These are phyloP conservation scores for Rhizomys pruinosus DNA, from an alignment of 2,113 vertebrate genomes.

Conservation along the genomic window DNA sequence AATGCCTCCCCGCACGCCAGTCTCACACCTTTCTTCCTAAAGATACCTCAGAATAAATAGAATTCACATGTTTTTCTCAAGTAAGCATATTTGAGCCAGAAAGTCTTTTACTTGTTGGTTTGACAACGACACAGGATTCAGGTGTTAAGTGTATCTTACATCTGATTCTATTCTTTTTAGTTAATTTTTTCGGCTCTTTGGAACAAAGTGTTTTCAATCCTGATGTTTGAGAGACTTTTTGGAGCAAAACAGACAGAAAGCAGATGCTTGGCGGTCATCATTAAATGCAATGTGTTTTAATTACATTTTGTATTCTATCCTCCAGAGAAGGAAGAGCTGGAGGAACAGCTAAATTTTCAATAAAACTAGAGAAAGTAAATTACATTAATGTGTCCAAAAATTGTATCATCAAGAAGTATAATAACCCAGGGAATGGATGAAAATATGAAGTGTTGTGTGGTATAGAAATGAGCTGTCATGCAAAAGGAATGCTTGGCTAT, in stretches of 20 bases:
- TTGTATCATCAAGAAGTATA: neutral
- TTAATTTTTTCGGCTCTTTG: neutral
- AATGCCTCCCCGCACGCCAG: neutral
- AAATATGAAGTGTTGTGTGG: neutral
- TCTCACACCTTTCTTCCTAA: neutral
- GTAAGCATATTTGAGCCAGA: neutral
- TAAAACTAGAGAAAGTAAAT: neutral
- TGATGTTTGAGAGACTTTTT: neutral
- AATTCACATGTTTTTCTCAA: slow-evolving; percentile 12
- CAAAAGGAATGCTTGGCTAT: neutral
- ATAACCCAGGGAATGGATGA: neutral
- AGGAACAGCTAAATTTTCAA: neutral
- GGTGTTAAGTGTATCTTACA: neutral
- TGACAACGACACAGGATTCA: neutral
- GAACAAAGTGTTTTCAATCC: slow-evolving; percentile 26
- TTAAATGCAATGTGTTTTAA: neutral
- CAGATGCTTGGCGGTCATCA: neutral
- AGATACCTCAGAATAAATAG: neutral
- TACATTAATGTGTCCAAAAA: neutral
- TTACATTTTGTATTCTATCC: neutral
- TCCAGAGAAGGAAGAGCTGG: neutral
- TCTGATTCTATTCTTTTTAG: neutral
- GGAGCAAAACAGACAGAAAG: slow-evolving; percentile 4
- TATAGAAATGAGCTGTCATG: neutral
- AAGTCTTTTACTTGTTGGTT: slow-evolving; percentile 30